Evolutionary conservation across 2,888 invertebrate genomes (phyloP).

Genomic region (Apeira syringaria): DNA sequence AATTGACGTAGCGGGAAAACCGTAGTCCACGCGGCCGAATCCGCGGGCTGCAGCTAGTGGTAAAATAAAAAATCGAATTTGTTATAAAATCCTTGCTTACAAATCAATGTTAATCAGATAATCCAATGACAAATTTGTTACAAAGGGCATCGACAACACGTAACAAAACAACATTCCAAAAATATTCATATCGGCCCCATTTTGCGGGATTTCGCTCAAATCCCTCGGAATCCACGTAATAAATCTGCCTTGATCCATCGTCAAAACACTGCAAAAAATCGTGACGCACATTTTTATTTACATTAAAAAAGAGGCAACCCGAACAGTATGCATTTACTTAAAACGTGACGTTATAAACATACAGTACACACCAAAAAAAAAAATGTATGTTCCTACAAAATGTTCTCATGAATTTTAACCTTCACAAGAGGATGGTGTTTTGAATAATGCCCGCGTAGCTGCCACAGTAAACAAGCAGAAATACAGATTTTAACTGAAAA

Average conservation of each 20-base stretch:
- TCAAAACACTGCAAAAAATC: slow-evolving; percentile 22
- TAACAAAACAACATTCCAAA: slow-evolving; percentile 19
- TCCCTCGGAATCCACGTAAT: slow-evolving; percentile 26
- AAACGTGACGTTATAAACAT: slow-evolving; percentile 70
- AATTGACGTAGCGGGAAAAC: too few species aligned
- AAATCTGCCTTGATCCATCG: slow-evolving; percentile 26
- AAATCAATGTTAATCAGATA: too few species aligned
- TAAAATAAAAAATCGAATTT: too few species aligned
- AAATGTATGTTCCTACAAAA: slow-evolving; percentile 51
- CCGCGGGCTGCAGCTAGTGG: too few species aligned
- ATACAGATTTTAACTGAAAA: neutral
- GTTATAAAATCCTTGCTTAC: too few species aligned
- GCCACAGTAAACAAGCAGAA: slow-evolving; percentile 3
- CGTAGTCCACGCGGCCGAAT: too few species aligned
- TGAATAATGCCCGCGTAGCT: slow-evolving; percentile 53
- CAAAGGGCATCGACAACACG: slow-evolving; percentile 9
- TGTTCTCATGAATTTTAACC: slow-evolving; percentile 74
- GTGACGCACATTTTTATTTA: slow-evolving; percentile 38
- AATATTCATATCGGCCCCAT: slow-evolving; percentile 28
- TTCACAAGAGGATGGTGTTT: slow-evolving; percentile 38
- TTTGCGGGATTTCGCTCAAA: slow-evolving; percentile 25
- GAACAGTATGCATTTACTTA: slow-evolving; percentile 47
- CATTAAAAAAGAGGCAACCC: slow-evolving; percentile 37
- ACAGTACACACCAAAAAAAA: slow-evolving; percentile 59
- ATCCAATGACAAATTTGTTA: slow-evolving; percentile 12